Percentiles rank a stretch among this genome's conserved stretches.
phyloP scores from a whole-genome alignment of 2,797 vertebrate genomes.

The Staurois parvus region DNA sequence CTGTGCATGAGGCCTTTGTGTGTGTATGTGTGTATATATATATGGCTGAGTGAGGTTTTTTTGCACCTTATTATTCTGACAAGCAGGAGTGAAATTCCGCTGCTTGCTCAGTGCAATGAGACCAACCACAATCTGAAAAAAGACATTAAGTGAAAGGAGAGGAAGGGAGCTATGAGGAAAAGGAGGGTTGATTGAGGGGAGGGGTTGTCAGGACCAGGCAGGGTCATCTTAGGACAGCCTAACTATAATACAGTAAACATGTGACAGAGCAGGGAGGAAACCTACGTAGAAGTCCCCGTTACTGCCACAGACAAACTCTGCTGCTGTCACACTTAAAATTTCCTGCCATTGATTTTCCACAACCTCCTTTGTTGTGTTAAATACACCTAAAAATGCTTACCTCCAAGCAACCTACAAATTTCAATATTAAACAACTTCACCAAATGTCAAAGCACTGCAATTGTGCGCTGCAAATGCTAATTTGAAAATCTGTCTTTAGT shows the following conservation, averaged over 20 bases:
- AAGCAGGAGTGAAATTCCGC: slow-evolving; percentile 8
- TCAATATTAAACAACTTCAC: too few species aligned
- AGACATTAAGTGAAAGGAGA: slow-evolving; percentile 45
- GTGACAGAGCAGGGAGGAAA: slow-evolving; percentile 45
- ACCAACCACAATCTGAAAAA: slow-evolving; percentile 44
- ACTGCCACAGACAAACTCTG: slow-evolving; percentile 15
- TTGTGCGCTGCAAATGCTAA: too few species aligned
- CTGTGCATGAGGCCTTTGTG: neutral
- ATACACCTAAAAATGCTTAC: too few species aligned
- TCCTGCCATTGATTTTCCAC: slow-evolving; percentile 6
- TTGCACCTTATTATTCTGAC: neutral
- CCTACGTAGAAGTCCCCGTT: slow-evolving; percentile 19
- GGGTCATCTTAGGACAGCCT: slow-evolving; percentile 54
- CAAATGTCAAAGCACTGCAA: too few species aligned
- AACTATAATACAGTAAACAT: slow-evolving; percentile 55
- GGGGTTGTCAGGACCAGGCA: slow-evolving; percentile 51
- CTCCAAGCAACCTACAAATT: too few species aligned
- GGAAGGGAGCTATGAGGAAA: slow-evolving; percentile 19
- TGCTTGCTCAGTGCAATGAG: slow-evolving; percentile 17
- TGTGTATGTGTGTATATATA: neutral
- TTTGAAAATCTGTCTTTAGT: too few species aligned
- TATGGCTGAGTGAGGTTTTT: too few species aligned
- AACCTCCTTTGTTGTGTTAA: neutral
- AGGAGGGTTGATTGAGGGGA: slow-evolving; percentile 8
- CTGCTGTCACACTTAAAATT: slow-evolving; percentile 7